Percentiles rank a stretch among this genome's conserved stretches.
Conservation (phyloP, 2,113 vertebrate species). For the Dasyprocta punctata region DNA sequence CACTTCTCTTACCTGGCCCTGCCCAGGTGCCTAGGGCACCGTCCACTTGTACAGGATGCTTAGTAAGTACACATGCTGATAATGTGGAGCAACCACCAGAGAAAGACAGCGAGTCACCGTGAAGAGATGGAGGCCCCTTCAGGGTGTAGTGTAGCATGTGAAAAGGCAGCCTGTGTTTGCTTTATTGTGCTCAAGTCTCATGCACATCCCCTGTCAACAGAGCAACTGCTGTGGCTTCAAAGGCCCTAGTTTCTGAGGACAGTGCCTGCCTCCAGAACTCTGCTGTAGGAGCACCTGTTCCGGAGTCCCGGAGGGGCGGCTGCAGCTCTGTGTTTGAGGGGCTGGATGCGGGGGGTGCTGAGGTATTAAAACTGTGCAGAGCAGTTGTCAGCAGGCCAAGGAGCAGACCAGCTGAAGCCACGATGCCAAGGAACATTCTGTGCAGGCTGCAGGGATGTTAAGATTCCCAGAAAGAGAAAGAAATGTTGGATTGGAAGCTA, state of each 20-base stretch:
- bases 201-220: neutral
- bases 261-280: neutral
- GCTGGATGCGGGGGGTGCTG: neutral
- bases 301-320: neutral
- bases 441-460: constrained; percentile 75
- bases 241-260: neutral
- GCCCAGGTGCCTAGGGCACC: fast-evolving
- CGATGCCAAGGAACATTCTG: constrained; percentile 74
- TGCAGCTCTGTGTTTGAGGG: neutral
- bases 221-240: constrained; percentile 25
- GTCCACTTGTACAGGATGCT: neutral
- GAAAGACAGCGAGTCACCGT: neutral
- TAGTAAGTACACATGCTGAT: neutral
- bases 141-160: neutral
- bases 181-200: neutral
- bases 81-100: neutral
- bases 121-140: neutral
- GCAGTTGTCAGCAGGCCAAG: constrained; percentile 28
- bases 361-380: neutral
- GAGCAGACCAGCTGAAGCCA: constrained; percentile 61
- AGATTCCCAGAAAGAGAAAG: constrained; percentile 77
- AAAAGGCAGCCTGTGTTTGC: neutral
- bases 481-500: constrained; percentile 78
- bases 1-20: neutral
- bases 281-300: neutral